Conservation (phyloP, 2,888 invertebrate species). For the Lasiommata megera region DNA sequence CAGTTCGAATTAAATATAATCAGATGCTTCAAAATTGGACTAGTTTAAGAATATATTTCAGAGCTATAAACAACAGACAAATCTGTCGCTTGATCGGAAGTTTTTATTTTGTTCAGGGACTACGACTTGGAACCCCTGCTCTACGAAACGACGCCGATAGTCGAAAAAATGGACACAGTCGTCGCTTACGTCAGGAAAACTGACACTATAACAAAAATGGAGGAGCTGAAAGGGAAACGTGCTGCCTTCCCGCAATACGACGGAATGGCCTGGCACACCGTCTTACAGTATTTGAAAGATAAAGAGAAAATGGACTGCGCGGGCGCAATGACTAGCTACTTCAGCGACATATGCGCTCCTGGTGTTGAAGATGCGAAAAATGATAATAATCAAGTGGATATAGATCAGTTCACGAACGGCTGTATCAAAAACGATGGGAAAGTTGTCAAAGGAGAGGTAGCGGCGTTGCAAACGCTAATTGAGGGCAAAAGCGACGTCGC, state of each 20-base stretch:
- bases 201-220: conserved; percentile 78
- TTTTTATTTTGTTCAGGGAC: conserved; percentile 65
- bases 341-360: conserved; percentile 84
- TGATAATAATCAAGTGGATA: conserved; percentile 37
- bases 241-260: conserved; percentile 92
- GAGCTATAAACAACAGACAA: too few species aligned
- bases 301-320: conserved; percentile 64
- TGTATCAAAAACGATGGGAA: conserved; percentile 54
- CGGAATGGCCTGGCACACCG: conserved; percentile 85
- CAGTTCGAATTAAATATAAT: too few species aligned
- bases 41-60: too few species aligned
- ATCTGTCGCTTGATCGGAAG: background rate
- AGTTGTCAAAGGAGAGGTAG: conserved; percentile 78
- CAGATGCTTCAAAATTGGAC: too few species aligned
- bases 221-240: conserved; percentile 85
- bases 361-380: conserved; percentile 44
- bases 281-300: conserved; percentile 64
- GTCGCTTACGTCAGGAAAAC: conserved; percentile 85
- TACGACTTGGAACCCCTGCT: conserved; percentile 80
- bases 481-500: conserved; percentile 89
- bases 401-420: conserved; percentile 45
- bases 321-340: conserved; percentile 74
- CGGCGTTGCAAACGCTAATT: conserved; percentile 84
- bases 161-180: conserved; percentile 82
- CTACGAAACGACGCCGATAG: conserved; percentile 82